Percentiles rank a stretch among this genome's conserved stretches.
Conservation (phyloP, 2,797 vertebrate species). For the Sparidentex hasta region DNA sequence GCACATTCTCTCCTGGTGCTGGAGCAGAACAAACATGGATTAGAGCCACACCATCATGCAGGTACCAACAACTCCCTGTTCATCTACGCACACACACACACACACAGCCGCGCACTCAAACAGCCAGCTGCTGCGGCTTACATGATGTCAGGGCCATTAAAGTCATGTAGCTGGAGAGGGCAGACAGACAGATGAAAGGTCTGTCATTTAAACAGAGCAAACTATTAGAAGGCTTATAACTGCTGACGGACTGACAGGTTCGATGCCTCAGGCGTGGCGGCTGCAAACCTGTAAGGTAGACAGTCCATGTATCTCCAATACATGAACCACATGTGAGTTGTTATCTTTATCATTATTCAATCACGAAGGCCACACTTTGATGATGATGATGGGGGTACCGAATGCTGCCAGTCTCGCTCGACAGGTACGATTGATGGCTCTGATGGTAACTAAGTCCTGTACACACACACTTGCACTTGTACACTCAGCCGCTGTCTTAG, state of each 20-base stretch:
- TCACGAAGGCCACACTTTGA: conserved; percentile 7
- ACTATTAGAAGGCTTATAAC: conserved; percentile 69
- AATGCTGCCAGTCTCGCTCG: conserved; percentile 5
- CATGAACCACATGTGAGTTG: no score
- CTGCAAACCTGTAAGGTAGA: conserved; percentile 30
- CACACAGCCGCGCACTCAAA: conserved; percentile 44
- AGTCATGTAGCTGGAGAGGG: conserved; percentile 77
- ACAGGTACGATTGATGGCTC: conserved; percentile 38
- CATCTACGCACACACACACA: conserved; percentile 27
- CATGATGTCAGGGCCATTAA: conserved; percentile 82
- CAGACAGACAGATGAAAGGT: conserved; percentile 78
- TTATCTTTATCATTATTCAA: neutral
- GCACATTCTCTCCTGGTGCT: conserved; percentile 80
- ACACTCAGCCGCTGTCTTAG: conserved; percentile 3
- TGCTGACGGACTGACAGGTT: conserved; percentile 72
- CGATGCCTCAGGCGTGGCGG: conserved; percentile 51
- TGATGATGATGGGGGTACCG: neutral
- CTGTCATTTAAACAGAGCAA: conserved; percentile 69
- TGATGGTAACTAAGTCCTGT: conserved; percentile 13
- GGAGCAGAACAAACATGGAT: conserved; percentile 84
- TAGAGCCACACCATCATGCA: conserved; percentile 80
- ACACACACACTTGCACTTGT: conserved; percentile 19
- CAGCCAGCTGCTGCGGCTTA: conserved; percentile 80
- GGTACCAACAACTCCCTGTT: conserved; percentile 78
- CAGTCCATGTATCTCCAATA: no score